Evolutionary conservation across 2,113 vertebrate species (phyloP), one percentile per base, ranked within the genome.

Genomic region (Pardalotus punctatus): DNA sequence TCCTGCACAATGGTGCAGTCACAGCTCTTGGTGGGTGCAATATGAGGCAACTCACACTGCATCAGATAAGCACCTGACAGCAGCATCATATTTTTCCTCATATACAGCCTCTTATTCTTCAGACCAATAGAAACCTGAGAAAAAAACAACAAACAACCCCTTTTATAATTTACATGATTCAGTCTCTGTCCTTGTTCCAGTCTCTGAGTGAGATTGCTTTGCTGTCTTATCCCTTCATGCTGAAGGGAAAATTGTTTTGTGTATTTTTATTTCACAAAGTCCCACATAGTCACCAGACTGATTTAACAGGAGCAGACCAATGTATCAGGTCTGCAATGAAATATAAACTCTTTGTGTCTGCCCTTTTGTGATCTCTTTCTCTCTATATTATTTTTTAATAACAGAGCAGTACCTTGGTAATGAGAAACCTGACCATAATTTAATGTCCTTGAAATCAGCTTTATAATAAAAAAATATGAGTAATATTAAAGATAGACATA

Each of bases 61-160:
- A 7, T 61, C 50, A n/a, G 12, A 22, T 23, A 33, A 94, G 51
- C 40, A 81, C 19, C 38, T 74, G 35, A 47, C 4, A 71, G 43
- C 29, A 84, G n/a, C 57, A 43, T 12, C 40, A 45, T 45, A 45
- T 45, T 79, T 48, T 82, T 21, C 45, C 71, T 79, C 47, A 23
- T 36, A 6, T 43, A 22, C 50, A 66, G 15, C 2, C 23, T 56
- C 10, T 43, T 76, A 23, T 21, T 36, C 40, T 53, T 81, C 23
- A 35, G 57, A 90, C 43, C 27, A 74, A n/a, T 28, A 62, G n/a
- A 62, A 70, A 25, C 13, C 12, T 27, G 9, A 35, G 48, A 1
- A 6, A 73, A 5, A 69, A 23, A 2, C 0, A 1, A 12, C 8
- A 28, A n/a, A n/a, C n/a, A n/a, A n/a, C n/a, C 7, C 9, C 14